Evolutionary conservation across 2,888 invertebrate genomes (phyloP), one percentile per base, ranked within the genome.

Genomic region (Adelphocoris suturalis): DNA sequence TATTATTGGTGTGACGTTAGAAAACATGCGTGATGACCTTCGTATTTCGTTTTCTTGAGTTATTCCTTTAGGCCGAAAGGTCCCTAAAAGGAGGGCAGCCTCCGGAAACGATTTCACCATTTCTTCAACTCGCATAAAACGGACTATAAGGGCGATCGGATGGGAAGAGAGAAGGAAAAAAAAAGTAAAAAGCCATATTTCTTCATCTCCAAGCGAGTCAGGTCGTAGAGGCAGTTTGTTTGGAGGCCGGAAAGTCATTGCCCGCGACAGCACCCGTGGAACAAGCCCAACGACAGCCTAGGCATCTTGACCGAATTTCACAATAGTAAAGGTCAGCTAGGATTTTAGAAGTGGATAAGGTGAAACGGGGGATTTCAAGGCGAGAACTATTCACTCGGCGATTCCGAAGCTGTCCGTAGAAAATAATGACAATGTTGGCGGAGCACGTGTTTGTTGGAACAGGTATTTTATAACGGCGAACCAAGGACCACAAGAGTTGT

Each of bases 231-330:
- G 82, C 82, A 82, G 82, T 52, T 61, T n/a, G 86, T 75, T 86
- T 86, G 88, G 88, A 88, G 88, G 88, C 78, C 88, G 78, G 78
- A 88, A 88, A 88, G 88, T 88, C 88, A 55, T 88, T 88, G 88
- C 88, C 55, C 75, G 75, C 11, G 55, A 16, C 48, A 55, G 82
- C 48, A 48, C 52, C 23, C 27, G 46, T 48, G 57, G 28, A 28
- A 47, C 68, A 61, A 68, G 86, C 37, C 75, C 68, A 86, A 47
- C 61, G 61, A 27, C 68, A 46, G 37, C 57, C 76, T 75, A 80
- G 76, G 88, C 88, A 48, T 88, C 88, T 88, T 88, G 88, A 88
- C 88, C 88, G 88, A 88, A 88, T 88, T 88, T 88, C 88, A 88
- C 88, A 88, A 88, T 88, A 23, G 88, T 55, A 88, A 88, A 88